Evolutionary conservation across 2,797 vertebrate species (phyloP).

Genomic region (Enteromius anoplus): DNA sequence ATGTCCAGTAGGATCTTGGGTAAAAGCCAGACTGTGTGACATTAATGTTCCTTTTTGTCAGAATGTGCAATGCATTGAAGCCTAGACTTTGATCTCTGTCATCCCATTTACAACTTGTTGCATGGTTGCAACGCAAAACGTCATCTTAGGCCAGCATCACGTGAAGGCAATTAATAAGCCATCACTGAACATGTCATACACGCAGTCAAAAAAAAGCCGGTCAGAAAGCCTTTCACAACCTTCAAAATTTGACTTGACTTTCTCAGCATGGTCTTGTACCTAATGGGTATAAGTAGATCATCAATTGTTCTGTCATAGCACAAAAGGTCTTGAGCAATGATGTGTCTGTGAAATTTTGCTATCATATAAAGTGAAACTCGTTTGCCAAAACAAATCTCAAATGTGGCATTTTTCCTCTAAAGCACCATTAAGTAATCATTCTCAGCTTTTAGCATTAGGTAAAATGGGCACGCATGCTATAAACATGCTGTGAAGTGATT

Average conservation of each 20-base stretch:
- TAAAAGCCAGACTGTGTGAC: background rate
- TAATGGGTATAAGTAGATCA: background rate
- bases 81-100: background rate
- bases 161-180: background rate
- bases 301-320: slow-evolving; percentile 8
- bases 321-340: background rate
- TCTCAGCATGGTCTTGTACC: background rate
- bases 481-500: slow-evolving; percentile 32
- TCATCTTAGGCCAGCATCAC: background rate
- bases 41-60: background rate
- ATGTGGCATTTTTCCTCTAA: slow-evolving; percentile 26
- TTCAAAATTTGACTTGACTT: background rate
- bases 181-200: background rate
- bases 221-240: background rate
- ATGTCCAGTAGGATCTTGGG: background rate
- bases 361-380: slow-evolving; percentile 30
- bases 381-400: slow-evolving; percentile 35
- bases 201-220: background rate
- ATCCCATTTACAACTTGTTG: background rate
- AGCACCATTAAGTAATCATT: slow-evolving; percentile 28
- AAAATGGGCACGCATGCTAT: slow-evolving; percentile 35
- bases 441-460: slow-evolving; percentile 42
- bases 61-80: background rate
- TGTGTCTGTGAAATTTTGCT: slow-evolving; percentile 1
- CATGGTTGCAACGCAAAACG: background rate